These are phyloP conservation scores for Plagodis pulveraria DNA, from an alignment of 2,888 invertebrate genomes.

Conservation along the genomic window DNA sequence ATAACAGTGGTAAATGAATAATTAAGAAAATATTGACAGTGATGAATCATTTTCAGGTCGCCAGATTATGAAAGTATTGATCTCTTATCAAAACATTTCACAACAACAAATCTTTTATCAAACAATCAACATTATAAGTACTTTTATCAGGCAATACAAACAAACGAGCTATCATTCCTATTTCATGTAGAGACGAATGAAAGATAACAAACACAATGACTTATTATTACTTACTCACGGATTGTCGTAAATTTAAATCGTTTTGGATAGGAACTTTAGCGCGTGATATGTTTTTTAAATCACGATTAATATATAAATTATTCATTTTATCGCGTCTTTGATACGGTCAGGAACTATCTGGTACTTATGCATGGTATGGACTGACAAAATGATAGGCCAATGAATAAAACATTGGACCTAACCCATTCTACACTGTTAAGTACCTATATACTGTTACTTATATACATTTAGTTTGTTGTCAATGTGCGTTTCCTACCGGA, in stretches of 20 bases:
- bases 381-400: slow-evolving; percentile 3
- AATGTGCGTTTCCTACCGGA: too few species aligned
- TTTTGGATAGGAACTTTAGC: slow-evolving; percentile 9
- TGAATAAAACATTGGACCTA: slow-evolving; percentile 2
- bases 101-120: slow-evolving; percentile 20
- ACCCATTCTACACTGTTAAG: too few species aligned
- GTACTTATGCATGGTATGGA: background rate
- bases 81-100: background rate
- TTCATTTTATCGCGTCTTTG: slow-evolving; percentile 9
- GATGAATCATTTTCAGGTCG: too few species aligned
- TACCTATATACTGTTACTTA: too few species aligned
- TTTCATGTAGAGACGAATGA: background rate
- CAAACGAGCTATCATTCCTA: background rate
- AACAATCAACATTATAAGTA: slow-evolving; percentile 16
- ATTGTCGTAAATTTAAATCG: slow-evolving; percentile 19
- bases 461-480: too few species aligned
- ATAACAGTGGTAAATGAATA: too few species aligned
- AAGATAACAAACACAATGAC: background rate
- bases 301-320: slow-evolving; percentile 12
- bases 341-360: slow-evolving; percentile 6
- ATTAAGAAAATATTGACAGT: too few species aligned
- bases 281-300: slow-evolving; percentile 20
- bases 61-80: too few species aligned
- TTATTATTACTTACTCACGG: slow-evolving; percentile 4
- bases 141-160: slow-evolving; percentile 9